Conservation (phyloP, 2,797 vertebrate genomes). For the Streptopelia turtur region DNA sequence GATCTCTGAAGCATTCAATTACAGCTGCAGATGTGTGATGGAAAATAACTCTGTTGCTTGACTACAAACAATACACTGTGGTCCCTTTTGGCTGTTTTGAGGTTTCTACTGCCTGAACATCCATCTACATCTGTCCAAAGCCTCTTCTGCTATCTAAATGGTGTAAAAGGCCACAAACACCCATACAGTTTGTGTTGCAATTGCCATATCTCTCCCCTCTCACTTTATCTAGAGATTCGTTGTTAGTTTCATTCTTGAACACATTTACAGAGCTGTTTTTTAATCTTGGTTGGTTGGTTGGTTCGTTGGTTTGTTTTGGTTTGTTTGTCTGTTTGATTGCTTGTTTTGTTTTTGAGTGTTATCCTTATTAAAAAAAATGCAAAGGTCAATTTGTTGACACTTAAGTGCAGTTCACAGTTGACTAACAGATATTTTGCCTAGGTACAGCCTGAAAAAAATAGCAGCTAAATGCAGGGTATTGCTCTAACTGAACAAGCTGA, state of each 20-base stretch:
- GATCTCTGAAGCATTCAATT: background rate
- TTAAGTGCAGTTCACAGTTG: background rate
- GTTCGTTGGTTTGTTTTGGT: background rate
- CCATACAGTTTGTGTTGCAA: background rate
- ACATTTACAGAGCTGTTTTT: background rate
- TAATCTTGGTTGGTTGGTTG: no score
- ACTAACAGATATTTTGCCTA: background rate
- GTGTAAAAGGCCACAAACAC: background rate
- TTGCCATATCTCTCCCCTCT: accelerated
- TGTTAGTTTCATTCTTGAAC: background rate
- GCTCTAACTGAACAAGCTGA: background rate
- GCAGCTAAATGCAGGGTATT: background rate
- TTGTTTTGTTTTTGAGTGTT: background rate
- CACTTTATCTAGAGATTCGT: background rate
- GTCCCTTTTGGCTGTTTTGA: background rate
- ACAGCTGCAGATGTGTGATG: background rate
- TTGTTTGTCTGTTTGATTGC: background rate
- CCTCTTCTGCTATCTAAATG: background rate
- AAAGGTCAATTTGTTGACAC: background rate
- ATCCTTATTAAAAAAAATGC: background rate
- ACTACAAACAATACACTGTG: background rate
- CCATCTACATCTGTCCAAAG: background rate
- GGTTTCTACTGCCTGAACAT: background rate
- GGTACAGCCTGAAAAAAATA: background rate
- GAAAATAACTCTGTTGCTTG: background rate